Evolutionary conservation across 2,888 invertebrate species (phyloP).

Genomic region (Apodemia hepburni): DNA sequence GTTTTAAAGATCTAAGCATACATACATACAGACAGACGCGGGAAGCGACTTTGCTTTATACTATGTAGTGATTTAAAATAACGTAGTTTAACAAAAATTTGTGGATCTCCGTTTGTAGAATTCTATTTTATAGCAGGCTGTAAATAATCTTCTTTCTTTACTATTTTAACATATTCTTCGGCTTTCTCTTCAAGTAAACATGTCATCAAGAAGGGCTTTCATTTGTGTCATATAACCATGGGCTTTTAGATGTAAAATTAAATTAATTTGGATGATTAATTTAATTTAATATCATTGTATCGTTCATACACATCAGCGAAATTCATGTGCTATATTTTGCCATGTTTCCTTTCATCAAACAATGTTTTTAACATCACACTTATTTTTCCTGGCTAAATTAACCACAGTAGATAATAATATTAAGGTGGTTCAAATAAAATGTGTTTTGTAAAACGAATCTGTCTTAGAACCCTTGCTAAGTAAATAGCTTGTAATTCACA

Average conservation of each 20-base stretch:
- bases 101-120: no score
- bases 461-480: constrained; percentile 5
- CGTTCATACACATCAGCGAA: not conserved
- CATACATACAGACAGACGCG: no score
- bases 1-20: no score
- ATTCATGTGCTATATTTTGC: not conserved
- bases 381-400: not conserved
- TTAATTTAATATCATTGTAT: not conserved
- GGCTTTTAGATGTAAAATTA: not conserved
- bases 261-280: not conserved
- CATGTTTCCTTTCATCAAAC: not conserved
- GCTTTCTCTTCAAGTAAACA: not conserved
- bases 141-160: not conserved
- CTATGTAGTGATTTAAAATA: no score
- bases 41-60: no score
- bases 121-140: no score
- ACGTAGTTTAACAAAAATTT: no score
- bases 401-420: not conserved
- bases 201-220: constrained; percentile 9
- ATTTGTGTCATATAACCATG: constrained; percentile 4
- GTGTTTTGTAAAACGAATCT: not conserved
- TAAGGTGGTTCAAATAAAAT: not conserved
- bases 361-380: not conserved
- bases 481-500: not conserved
- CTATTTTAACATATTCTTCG: not conserved